Conservation (phyloP, 2,888 invertebrate species). For the Sinodicranocentrus sp. region DNA sequence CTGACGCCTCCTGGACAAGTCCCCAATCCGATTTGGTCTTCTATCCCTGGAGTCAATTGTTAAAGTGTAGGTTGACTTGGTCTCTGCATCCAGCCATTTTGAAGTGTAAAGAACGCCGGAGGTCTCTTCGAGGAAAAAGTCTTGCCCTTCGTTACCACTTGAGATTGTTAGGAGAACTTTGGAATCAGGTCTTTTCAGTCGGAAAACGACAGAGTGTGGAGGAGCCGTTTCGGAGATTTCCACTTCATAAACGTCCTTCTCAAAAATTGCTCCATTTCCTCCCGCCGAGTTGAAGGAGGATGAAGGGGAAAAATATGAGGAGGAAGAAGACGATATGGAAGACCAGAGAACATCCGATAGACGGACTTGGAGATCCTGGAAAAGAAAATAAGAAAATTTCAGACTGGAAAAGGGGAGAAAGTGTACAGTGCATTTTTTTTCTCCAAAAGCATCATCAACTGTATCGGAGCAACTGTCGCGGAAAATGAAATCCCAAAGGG, state of each 20-base stretch:
- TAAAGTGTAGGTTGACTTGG: slow-evolving; percentile 89
- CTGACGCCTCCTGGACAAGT: slow-evolving; percentile 86
- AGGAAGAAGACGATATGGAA: slow-evolving; percentile 63
- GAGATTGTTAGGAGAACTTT: slow-evolving; percentile 92
- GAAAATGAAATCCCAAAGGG: slow-evolving; percentile 22
- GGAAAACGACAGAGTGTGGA: slow-evolving; percentile 90
- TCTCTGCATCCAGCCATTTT: slow-evolving; percentile 90
- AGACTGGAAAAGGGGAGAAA: not conserved
- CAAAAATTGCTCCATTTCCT: slow-evolving; percentile 84
- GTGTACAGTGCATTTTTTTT: slow-evolving; percentile 3
- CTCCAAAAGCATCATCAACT: slow-evolving; percentile 18
- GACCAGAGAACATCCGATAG: slow-evolving; percentile 83
- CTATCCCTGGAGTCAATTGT: slow-evolving; percentile 95
- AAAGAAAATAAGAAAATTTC: slow-evolving; percentile 77
- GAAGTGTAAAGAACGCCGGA: slow-evolving; percentile 94
- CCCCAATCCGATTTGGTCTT: slow-evolving; percentile 81
- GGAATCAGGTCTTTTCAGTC: slow-evolving; percentile 92
- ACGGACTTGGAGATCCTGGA: slow-evolving; percentile 89
- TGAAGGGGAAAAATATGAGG: slow-evolving; percentile 38
- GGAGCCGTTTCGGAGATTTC: slow-evolving; percentile 93
- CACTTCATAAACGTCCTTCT: slow-evolving; percentile 91
- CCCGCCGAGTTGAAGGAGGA: slow-evolving; percentile 13
- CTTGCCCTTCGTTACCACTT: slow-evolving; percentile 93
- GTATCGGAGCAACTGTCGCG: slow-evolving; percentile 6
- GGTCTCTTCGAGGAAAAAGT: slow-evolving; percentile 91